These are phyloP conservation scores for Conopomorpha cramerella DNA, from an alignment of 1,140 invertebrate species.

Conservation along the genomic window DNA sequence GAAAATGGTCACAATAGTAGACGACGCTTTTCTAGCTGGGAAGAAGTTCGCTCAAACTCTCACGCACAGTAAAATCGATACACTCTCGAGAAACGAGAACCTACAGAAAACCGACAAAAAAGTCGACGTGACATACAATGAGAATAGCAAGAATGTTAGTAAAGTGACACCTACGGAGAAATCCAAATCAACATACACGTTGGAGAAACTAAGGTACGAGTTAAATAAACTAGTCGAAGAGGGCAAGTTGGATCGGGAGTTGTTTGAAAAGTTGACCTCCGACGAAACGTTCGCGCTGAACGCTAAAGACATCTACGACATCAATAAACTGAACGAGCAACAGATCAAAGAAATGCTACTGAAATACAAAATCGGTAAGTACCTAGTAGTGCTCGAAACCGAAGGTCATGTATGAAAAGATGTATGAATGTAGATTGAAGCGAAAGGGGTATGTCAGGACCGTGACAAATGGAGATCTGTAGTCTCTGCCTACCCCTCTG, in stretches of 20 bases:
- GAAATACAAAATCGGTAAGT: slow-evolving; percentile 28
- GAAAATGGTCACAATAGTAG: slow-evolving; percentile 76
- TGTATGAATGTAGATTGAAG: too few relatives aligned
- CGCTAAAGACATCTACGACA: slow-evolving; percentile 40
- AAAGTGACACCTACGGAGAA: slow-evolving; percentile 9
- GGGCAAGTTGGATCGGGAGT: slow-evolving; percentile 33
- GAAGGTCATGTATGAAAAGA: too few relatives aligned
- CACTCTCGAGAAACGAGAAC: slow-evolving; percentile 6
- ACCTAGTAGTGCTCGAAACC: too few relatives aligned
- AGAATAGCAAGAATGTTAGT: slow-evolving; percentile 11
- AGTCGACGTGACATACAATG: slow-evolving; percentile 36
- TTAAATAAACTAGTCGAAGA: slow-evolving; percentile 27
- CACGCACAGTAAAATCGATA: slow-evolving; percentile 29
- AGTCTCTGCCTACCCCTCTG: too few relatives aligned
- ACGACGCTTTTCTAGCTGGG: slow-evolving; percentile 77
- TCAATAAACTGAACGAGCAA: slow-evolving; percentile 44
- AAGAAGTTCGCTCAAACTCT: slow-evolving; percentile 81
- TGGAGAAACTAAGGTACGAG: slow-evolving; percentile 22
- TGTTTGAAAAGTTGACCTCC: slow-evolving; percentile 47
- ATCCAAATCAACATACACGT: neutral
- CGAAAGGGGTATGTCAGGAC: too few relatives aligned
- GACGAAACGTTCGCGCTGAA: slow-evolving; percentile 45
- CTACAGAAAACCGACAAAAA: slow-evolving; percentile 12
- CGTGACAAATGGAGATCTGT: too few relatives aligned
- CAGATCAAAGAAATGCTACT: slow-evolving; percentile 26